Evolutionary conservation across 2,797 vertebrate species (phyloP), one percentile per base, ranked within the genome.

Genomic region (Alca torda): DNA sequence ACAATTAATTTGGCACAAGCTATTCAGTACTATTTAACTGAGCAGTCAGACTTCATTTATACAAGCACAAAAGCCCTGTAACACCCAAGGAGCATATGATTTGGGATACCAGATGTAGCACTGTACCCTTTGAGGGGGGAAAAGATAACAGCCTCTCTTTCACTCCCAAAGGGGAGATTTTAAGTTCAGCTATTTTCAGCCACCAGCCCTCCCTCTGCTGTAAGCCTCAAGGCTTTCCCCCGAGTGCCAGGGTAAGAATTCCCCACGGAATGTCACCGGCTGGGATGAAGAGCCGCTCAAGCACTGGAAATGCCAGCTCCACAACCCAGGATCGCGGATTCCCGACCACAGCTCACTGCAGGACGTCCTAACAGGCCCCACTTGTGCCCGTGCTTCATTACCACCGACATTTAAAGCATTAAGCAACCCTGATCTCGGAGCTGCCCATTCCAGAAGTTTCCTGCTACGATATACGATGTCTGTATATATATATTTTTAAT

Each of bases 391-490:
- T 4, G n/a, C 54, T 81, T 57, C 11, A 10, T 24, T 33, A 65
- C n/a, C 70, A 4, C 23, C 5, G 77, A 24, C 56, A 37, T 16
- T 68, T 60, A 45, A 57, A 73, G 33, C 48, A 77, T 28, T 30
- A 69, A 79, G 46, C 51, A 85, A 61, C 54, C 21, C 56, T 61
- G 2, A 41, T 5, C 45, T 35, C 33, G 3, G 24, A 33, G n/a
- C 50, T 73, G 46, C 39, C 68, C 9, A 2, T 64, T 89, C 89
- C 84, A 77, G 59, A 82, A 77, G 60, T 10, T 87, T 89, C 81
- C 75, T 23, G 11, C 50, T 4, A 4, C 0, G 8, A 20, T 11
- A n/a, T 0, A 23, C 14, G 0, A 3, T 2, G 5, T 2, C 56
- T 3, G 24, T 6, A 7, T 4, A 4, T 4, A 3, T 15, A 4